Conservation (phyloP, 2,113 vertebrate species). For the Callipepla californica region DNA sequence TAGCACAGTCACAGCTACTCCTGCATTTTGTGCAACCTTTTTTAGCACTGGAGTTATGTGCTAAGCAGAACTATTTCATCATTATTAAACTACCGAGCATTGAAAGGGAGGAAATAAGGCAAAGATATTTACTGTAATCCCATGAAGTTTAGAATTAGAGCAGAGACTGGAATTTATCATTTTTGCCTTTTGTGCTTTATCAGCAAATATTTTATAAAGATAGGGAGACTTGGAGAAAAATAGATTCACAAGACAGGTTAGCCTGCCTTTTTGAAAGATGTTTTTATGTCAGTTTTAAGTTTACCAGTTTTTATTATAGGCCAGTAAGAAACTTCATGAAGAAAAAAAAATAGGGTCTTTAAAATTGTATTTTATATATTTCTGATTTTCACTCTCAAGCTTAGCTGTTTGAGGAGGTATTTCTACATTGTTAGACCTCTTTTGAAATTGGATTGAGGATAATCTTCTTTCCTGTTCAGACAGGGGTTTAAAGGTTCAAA, state of each 20-base stretch:
- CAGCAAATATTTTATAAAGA: slow-evolving; percentile 23
- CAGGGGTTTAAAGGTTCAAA: neutral
- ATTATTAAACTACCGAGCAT: slow-evolving; percentile 62
- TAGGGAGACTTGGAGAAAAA: neutral
- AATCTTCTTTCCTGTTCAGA: neutral
- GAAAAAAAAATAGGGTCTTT: neutral
- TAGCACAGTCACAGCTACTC: slow-evolving; percentile 62
- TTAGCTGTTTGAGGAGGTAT: neutral
- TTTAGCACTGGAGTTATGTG: slow-evolving; percentile 76
- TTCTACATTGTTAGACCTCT: neutral
- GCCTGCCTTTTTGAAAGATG: neutral
- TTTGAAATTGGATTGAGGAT: neutral
- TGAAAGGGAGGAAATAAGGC: slow-evolving; percentile 56
- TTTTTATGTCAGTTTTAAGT: neutral
- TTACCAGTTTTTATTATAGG: neutral
- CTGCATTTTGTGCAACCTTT: slow-evolving; percentile 77
- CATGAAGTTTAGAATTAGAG: slow-evolving; percentile 37
- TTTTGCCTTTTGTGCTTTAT: slow-evolving; percentile 35
- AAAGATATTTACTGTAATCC: slow-evolving; percentile 34
- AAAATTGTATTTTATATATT: neutral
- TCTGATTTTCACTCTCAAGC: neutral
- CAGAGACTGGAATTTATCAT: slow-evolving; percentile 55
- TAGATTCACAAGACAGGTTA: neutral
- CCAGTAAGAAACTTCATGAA: neutral
- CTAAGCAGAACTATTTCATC: slow-evolving; percentile 70